Conservation (phyloP, 2,888 invertebrate species). For the Microctonus aethiopoides region DNA sequence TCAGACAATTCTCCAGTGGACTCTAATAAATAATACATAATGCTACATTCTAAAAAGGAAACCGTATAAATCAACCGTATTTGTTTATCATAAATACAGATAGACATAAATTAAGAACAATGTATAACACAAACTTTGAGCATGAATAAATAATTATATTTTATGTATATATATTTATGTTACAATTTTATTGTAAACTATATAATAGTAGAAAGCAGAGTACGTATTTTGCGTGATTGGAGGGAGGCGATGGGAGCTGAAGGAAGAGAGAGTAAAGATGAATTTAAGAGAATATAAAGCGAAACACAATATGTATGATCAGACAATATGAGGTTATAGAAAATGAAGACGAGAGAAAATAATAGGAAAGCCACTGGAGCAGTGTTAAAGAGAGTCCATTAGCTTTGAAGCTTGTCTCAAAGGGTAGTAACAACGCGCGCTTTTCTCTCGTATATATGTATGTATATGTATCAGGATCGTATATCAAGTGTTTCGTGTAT, state of each 20-base stretch:
- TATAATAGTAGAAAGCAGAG: background rate
- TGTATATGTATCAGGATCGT: constrained; percentile 13
- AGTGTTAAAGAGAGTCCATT: constrained; percentile 56
- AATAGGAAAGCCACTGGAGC: background rate
- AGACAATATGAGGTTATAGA: background rate
- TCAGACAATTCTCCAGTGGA: no score
- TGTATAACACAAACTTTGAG: no score
- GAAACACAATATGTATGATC: background rate
- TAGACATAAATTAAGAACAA: no score
- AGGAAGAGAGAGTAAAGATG: background rate
- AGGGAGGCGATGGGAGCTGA: background rate
- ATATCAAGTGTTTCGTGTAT: constrained; percentile 29
- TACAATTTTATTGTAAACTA: background rate
- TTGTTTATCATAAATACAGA: background rate
- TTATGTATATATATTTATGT: background rate
- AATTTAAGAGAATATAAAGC: background rate
- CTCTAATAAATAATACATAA: no score
- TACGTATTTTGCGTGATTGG: background rate
- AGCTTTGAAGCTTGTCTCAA: constrained; percentile 65
- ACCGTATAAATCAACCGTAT: background rate
- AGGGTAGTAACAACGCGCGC: constrained; percentile 54
- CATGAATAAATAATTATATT: no score
- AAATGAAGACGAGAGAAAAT: constrained; percentile 3
- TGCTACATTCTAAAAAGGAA: no score
- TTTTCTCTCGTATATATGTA: constrained; percentile 39